Base-by-base conservation (phyloP, 2,797 vertebrate species). In the Spinibarbus caldwelli region DNA sequence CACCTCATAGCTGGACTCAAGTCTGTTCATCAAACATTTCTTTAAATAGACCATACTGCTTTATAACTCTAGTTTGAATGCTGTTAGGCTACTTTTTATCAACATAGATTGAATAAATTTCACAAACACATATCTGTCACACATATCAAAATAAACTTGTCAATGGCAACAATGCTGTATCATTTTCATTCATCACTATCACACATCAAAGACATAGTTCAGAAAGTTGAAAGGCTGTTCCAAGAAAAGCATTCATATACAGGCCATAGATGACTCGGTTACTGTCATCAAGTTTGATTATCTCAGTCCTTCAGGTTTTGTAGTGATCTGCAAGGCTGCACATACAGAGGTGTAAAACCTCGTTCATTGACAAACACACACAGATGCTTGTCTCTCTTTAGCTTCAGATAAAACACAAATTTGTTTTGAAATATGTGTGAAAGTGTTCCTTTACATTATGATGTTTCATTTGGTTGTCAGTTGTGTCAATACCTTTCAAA, bases 161-260 rank as follows among this genome's bases (percentile, higher is more conserved):
- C 36, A 43, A 11, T 76, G 52, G 76, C 52, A 78, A 26, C n/a
- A 41, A 36, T 52, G 12, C 78, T 7, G 43, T n/a, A n/a, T 54
- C 9, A 26, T 19, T 81, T 26, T 81, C 38, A 70, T 45, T 81
- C 79, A 68, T 70, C 64, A 29, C 31, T 0, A 0, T 70, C 64
- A 70, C 79, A 81, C 47, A 68, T 81, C 64, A 81, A 81, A 81
- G 21, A 36, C 47, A n/a, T 19, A 17, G 23, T 80, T 67, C 78
- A 49, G 62, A 80, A 38, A 81, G 14, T 15, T n/a, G 23, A 54
- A 14, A 81, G 79, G 79, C 66, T 81, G 6, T 81, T 81, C 79
- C 79, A 49, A 81, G 79, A 81, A 81, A 68, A 81, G 45, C 10
- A 8, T 52, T 70, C 47, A 36, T 81, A 54, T 49, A 36, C 21